phyloP scores from a whole-genome alignment of 2,113 vertebrate genomes.

The Saguinus imperator region DNA sequence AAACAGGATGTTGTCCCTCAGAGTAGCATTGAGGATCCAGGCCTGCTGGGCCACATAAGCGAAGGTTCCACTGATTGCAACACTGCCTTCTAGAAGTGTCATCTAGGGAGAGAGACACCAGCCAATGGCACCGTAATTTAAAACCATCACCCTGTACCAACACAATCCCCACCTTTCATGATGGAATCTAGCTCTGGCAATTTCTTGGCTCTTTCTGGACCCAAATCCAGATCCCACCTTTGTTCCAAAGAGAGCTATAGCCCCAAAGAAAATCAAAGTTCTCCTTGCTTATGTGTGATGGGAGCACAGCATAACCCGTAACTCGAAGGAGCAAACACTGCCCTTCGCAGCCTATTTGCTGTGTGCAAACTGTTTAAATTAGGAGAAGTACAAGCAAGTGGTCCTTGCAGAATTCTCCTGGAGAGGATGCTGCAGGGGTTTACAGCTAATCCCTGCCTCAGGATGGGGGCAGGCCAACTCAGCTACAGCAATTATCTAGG shows the following conservation, averaged over 20 bases:
- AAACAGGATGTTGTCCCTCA: slow-evolving; percentile 96
- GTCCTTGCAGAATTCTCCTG: background rate
- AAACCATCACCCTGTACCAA: background rate
- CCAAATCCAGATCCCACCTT: background rate
- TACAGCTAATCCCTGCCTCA: background rate
- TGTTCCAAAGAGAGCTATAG: background rate
- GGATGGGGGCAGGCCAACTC: background rate
- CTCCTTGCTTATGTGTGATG: background rate
- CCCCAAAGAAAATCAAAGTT: slow-evolving; percentile 5
- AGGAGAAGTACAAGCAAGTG: background rate
- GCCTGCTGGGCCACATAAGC: slow-evolving; percentile 96
- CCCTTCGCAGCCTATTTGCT: background rate
- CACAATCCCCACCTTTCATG: background rate
- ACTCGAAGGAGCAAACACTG: background rate
- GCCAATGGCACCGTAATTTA: background rate
- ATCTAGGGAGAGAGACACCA: slow-evolving; percentile 85
- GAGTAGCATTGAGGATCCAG: slow-evolving; percentile 93
- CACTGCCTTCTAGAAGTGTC: slow-evolving; percentile 91
- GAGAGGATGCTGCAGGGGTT: background rate
- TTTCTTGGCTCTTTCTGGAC: background rate
- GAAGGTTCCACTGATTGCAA: slow-evolving; percentile 89
- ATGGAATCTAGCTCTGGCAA: background rate
- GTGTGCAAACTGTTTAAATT: background rate
- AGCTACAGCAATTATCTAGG: slow-evolving; percentile 1
- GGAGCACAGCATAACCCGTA: background rate